phyloP scores from a whole-genome alignment of 2,113 vertebrate species.

The Pterocles burchelli region DNA sequence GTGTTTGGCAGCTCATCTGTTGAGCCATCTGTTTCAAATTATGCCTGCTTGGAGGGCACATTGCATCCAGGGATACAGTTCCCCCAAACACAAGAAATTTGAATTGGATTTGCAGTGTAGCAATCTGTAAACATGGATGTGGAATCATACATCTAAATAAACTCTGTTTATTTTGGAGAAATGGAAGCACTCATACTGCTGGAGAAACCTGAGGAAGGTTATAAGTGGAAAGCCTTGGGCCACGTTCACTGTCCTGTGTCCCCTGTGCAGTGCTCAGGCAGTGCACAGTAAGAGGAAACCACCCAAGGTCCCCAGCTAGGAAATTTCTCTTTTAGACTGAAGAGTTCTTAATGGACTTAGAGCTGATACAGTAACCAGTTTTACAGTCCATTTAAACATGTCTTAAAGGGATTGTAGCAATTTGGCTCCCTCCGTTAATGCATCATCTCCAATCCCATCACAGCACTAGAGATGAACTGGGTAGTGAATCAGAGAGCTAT shows the following conservation, averaged over 20 bases:
- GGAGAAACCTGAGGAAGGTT: neutral
- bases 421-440: neutral
- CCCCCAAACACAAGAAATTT: slow-evolving; percentile 2
- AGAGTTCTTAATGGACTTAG: neutral
- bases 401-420: neutral
- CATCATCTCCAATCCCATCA: neutral
- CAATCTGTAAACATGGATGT: neutral
- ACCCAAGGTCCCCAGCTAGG: neutral
- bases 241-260: neutral
- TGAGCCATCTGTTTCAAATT: slow-evolving; percentile 56
- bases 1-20: slow-evolving; percentile 47
- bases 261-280: neutral
- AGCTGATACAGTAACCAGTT: neutral
- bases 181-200: neutral
- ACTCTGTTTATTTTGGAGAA: neutral
- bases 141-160: neutral
- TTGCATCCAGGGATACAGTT: slow-evolving; percentile 17
- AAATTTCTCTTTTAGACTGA: neutral
- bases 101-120: slow-evolving; percentile 7
- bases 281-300: neutral
- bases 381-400: neutral
- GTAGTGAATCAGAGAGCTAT: neutral
- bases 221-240: neutral
- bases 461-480: neutral
- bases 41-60: slow-evolving; percentile 29